Evolutionary conservation across 2,888 invertebrate species (phyloP).

Genomic region (Hirtodrosophila alboralis): DNA sequence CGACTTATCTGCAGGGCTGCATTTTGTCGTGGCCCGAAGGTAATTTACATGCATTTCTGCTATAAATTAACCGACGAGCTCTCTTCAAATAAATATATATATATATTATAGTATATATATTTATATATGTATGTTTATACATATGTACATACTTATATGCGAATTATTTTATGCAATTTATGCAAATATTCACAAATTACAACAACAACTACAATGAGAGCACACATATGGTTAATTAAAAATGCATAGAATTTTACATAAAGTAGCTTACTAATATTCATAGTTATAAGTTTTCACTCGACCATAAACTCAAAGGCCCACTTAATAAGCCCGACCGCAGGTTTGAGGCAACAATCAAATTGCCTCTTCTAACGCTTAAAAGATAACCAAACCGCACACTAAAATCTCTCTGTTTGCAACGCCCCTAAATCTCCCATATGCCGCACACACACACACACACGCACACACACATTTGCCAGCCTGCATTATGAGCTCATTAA

Average conservation of each 20-base stretch:
- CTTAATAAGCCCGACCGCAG: constrained; percentile 38
- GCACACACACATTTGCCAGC: constrained; percentile 8
- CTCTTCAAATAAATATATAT: constrained; percentile 18
- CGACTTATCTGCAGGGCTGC: constrained; percentile 67
- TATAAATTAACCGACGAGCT: constrained; percentile 57
- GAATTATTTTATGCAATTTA: constrained; percentile 58
- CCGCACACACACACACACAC: neutral
- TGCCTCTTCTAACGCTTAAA: constrained; percentile 50
- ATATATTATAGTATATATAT: constrained; percentile 5
- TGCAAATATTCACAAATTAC: constrained; percentile 55
- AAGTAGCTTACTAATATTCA: constrained; percentile 70
- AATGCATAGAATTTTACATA: constrained; percentile 74
- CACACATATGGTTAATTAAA: constrained; percentile 53
- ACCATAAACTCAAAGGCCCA: constrained; percentile 58
- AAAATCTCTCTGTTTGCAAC: constrained; percentile 18
- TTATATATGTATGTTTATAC: constrained; percentile 3
- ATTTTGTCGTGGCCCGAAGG: constrained; percentile 47
- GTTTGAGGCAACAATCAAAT: constrained; percentile 21
- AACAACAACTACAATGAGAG: constrained; percentile 21
- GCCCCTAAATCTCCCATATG: neutral
- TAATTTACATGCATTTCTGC: constrained; percentile 67
- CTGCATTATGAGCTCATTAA: constrained; percentile 78
- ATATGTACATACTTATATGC: constrained; percentile 12
- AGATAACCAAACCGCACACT: constrained; percentile 55
- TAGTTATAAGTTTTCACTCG: constrained; percentile 55